Base-by-base conservation (phyloP, 1,140 invertebrate species). In the Lerema accius region DNA sequence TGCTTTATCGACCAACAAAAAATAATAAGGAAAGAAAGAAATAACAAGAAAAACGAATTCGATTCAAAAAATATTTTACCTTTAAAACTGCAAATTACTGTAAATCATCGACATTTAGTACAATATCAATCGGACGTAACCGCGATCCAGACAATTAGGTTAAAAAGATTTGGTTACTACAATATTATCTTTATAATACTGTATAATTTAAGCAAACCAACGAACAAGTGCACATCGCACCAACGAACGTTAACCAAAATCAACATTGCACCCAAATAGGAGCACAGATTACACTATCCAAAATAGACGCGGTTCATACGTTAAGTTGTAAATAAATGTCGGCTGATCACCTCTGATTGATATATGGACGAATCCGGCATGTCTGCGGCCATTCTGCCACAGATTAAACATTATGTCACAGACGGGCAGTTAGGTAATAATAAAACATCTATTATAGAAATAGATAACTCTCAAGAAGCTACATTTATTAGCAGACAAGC, bases 301-400 rank as follows among this genome's bases (percentile, higher is more conserved):
- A 84, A 84, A 84, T 84, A 84, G 78, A 78, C 60, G 43, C 68
- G 63, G 69, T 71, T 69, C 53, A 75, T 78, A 80, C 80, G 59
- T 76, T 66, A 59, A 65, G 64, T 68, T 78, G 78, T 84, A 84
- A 84, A 83, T 83, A 80, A 76, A 80, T 80, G 82, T 82, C 76
- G 71, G 78, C 66, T 67, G 71, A 82, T 79, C 71, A 69, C 63
- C 58, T 66, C 56, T 82, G 82, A 84, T 79, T 84, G 79, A 84
- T 82, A 82, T 84, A 82, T 78, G 74, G 78, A 72, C 62, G 71
- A 72, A 76, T 74, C 67, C 76, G 72, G 67, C 73, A 59, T 67
- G 71, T 69, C 71, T 71, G 73, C 37, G 67, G 51, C 56, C 62
- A 73, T 71, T 51, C 62, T 32, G 32, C 42, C 67, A 80, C 53